Conservation (phyloP, 2,888 invertebrate genomes). For the Flexamia atlantica region DNA sequence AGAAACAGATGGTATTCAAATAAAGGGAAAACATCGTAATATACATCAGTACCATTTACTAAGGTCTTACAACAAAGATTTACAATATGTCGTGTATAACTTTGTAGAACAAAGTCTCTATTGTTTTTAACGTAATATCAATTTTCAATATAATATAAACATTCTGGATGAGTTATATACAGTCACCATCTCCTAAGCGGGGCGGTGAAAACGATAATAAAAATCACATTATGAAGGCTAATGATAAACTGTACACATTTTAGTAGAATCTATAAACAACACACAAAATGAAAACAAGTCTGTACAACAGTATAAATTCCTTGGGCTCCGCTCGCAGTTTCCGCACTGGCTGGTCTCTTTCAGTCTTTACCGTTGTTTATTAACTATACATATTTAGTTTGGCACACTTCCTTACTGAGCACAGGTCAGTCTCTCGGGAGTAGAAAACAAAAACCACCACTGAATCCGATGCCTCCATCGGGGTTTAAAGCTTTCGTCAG, state of each 20-base stretch:
- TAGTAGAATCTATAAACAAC: conserved; percentile 64
- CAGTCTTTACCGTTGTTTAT: conserved; percentile 55
- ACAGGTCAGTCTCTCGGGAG: conserved; percentile 13
- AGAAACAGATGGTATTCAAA: background rate
- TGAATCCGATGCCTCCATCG: background rate
- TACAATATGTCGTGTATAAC: conserved; percentile 63
- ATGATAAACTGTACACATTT: conserved; percentile 63
- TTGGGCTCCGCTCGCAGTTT: conserved; percentile 57
- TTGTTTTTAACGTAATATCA: conserved; percentile 55
- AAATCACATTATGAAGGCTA: conserved; percentile 61
- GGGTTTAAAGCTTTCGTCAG: conserved; percentile 30
- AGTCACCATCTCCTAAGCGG: conserved; percentile 32
- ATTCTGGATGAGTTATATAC: conserved; percentile 61
- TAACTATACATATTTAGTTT: conserved; percentile 50
- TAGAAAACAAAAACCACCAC: conserved; percentile 31
- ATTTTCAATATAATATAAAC: conserved; percentile 61
- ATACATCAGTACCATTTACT: conserved; percentile 68
- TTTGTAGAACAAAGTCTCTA: conserved; percentile 63
- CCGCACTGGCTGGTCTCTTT: conserved; percentile 19
- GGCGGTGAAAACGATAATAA: conserved; percentile 55
- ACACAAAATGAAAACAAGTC: conserved; percentile 63
- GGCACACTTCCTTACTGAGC: conserved; percentile 34
- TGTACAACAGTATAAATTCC: conserved; percentile 63
- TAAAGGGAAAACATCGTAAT: background rate
- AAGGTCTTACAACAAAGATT: conserved; percentile 69